A percentile compares a stretch with the other conserved stretches of the same genome.
Evolutionary conservation across 2,797 vertebrate species (phyloP).

Genomic region (Etheostoma nigrum): DNA sequence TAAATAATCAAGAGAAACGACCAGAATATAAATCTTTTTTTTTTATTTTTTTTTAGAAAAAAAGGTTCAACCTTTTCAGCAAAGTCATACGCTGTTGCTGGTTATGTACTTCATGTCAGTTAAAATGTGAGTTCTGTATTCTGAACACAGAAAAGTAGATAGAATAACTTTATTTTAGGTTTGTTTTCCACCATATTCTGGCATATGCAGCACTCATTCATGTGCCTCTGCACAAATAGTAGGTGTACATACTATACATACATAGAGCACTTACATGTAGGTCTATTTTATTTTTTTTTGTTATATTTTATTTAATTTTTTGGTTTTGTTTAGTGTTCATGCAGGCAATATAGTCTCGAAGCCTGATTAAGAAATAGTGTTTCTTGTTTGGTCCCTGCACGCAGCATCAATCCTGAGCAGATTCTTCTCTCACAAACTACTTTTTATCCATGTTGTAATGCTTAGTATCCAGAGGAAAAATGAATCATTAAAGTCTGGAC

Average conservation of each 20-base stretch:
- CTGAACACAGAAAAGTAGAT: not conserved
- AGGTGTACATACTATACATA: too few relatives aligned
- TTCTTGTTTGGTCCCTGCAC: not conserved
- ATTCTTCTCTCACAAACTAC: constrained; percentile 13
- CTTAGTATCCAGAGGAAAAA: constrained; percentile 9
- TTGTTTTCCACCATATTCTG: not conserved
- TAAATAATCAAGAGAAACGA: not conserved
- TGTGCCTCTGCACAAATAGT: not conserved
- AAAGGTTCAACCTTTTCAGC: not conserved
- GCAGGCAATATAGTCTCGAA: not conserved
- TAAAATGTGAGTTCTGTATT: not conserved
- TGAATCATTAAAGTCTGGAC: not conserved
- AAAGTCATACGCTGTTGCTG: not conserved
- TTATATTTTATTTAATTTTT: not conserved
- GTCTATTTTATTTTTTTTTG: not conserved
- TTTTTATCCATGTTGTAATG: constrained; percentile 20
- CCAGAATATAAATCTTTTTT: not conserved
- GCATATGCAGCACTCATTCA: not conserved
- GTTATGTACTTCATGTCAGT: not conserved
- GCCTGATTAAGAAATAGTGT: not conserved
- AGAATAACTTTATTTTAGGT: not conserved
- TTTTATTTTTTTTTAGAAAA: not conserved
- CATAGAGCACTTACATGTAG: not conserved
- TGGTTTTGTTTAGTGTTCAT: constrained; percentile 3
- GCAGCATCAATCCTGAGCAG: not conserved